Evolutionary conservation across 2,888 invertebrate species (phyloP), one percentile per base, ranked within the genome.

Genomic region (Thecocarcelia acutangulata): DNA sequence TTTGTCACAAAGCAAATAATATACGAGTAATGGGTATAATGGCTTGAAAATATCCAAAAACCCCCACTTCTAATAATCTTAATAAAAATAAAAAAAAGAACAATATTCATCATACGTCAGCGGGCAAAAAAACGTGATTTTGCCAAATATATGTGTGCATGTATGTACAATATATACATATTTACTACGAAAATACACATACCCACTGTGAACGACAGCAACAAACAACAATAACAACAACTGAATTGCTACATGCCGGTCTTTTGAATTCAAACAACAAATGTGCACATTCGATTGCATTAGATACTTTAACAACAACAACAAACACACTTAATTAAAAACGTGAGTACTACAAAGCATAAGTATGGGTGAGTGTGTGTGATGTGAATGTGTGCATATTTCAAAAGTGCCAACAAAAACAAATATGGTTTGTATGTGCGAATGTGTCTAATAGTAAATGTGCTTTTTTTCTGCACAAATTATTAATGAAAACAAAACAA

Each of bases 91-190:
- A 33, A 33, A 33, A 37, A 1, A 61, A 63, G 13, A 61, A 61
- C 52, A 52, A 76, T 54, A 76, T 76, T 76, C 50, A 61, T 76
- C 74, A 78, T 78, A 78, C 70, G 77, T 82, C 77, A 73, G 77
- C 44, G 48, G 56, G 74, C 72, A 64, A 46, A 69, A 58, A 81
- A 82, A 82, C 78, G 82, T 78, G 81, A 74, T 82, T 64, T 56
- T 46, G 9, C 46, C 37, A 44, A 33, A 72, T 21, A 61, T 4
- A 69, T 37, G 33, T 17, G 5, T 11, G 9, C 15, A 59, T 46
- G 3, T 6, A 24, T 5, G 4, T 19, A 8, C 24, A 12, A 17
- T 12, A 64, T 9, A 37, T 12, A 68, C 42, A 66, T 28, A 68
- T 5, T 19, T 21, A 50, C 24, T 19, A 12, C 58, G 33, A 33